Conservation (phyloP, 2,797 vertebrate genomes). For the Scarus forsteni region DNA sequence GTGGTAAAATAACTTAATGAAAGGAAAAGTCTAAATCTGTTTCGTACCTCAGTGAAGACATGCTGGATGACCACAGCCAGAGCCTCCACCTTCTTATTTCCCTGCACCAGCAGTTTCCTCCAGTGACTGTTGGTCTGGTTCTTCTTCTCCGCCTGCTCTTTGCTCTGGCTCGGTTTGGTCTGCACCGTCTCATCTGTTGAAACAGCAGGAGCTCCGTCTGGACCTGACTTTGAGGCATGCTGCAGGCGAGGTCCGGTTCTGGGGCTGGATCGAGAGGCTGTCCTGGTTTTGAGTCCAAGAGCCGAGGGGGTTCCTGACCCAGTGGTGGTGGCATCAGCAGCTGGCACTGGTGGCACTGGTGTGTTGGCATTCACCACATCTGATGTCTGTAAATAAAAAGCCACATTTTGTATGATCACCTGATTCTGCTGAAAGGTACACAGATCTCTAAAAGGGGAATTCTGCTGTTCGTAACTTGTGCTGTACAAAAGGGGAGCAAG, state of each 20-base stretch:
- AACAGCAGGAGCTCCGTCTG: background rate
- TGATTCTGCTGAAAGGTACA: no score
- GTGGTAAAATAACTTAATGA: no score
- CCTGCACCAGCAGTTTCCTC: constrained; percentile 73
- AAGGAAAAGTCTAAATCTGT: background rate
- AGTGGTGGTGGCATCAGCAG: constrained; percentile 5
- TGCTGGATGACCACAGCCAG: constrained; percentile 84
- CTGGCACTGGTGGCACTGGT: constrained; percentile 8
- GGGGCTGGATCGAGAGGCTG: constrained; percentile 34
- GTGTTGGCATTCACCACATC: constrained; percentile 45
- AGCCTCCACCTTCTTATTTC: constrained; percentile 79
- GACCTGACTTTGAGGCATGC: constrained; percentile 18
- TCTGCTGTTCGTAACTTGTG: no score
- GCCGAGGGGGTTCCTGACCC: constrained; percentile 17
- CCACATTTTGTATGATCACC: background rate
- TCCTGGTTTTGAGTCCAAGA: constrained; percentile 47
- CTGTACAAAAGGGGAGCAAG: no score
- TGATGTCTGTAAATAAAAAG: constrained; percentile 27
- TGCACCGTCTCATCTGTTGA: background rate
- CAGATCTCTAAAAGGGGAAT: no score
- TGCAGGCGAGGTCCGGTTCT: constrained; percentile 46
- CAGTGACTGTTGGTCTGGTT: constrained; percentile 75
- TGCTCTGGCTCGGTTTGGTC: constrained; percentile 57
- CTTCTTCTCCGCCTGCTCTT: constrained; percentile 74
- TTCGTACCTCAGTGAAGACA: constrained; percentile 78